phyloP scores from a whole-genome alignment of 2,888 invertebrate species.

The Bruchidius siliquastri region DNA sequence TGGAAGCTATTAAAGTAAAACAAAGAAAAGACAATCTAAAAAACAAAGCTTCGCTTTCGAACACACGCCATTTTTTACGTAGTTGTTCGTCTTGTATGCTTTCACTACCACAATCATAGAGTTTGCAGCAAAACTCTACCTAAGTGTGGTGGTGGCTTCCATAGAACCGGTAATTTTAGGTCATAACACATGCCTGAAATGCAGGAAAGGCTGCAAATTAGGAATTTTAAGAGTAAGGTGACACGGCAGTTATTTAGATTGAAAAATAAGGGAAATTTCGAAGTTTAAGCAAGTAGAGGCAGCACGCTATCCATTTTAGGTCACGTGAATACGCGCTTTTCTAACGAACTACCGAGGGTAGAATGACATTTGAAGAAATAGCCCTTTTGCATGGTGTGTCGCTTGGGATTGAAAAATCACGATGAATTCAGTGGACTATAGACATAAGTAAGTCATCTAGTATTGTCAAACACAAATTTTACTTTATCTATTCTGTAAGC shows the following conservation, averaged over 20 bases:
- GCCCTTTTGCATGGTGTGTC: not conserved
- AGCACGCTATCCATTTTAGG: conserved; percentile 37
- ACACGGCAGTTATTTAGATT: conserved; percentile 31
- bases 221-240: conserved; percentile 14
- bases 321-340: conserved; percentile 27
- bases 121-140: not conserved
- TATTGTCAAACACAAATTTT: too few species aligned
- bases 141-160: not conserved
- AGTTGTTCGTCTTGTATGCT: not conserved
- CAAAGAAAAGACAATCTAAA: too few species aligned
- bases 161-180: not conserved
- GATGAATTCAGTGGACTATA: too few species aligned
- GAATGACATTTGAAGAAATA: not conserved
- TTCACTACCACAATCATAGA: not conserved
- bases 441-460: too few species aligned
- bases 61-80: too few species aligned
- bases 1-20: too few species aligned
- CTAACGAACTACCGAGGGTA: conserved; percentile 28
- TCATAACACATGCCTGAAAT: not conserved
- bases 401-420: not conserved
- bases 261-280: conserved; percentile 28
- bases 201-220: not conserved
- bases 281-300: conserved; percentile 29
- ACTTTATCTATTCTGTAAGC: too few species aligned
- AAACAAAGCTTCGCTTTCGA: too few species aligned